Percentiles rank a stretch among this genome's conserved stretches.
phyloP scores from a whole-genome alignment of 1,140 invertebrate species.

The Whitmania pigra region DNA sequence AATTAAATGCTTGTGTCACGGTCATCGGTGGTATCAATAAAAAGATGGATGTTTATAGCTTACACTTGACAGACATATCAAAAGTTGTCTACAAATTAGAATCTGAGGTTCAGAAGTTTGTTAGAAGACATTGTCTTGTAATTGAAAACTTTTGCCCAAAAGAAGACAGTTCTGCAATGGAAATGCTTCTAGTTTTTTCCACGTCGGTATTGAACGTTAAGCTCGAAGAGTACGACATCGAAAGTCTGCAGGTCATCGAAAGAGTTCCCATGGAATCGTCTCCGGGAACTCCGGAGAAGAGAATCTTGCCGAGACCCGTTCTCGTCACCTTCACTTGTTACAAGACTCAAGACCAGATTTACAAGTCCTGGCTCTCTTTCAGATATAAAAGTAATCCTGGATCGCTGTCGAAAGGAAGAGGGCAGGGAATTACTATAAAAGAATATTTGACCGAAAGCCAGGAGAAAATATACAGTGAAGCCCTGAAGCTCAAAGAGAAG shows the following conservation, averaged over 20 bases:
- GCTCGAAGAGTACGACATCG: constrained; percentile 12
- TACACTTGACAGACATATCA: background rate
- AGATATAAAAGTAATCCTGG: constrained; percentile 5
- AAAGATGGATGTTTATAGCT: background rate
- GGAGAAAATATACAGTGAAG: constrained; percentile 11
- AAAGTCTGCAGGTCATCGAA: constrained; percentile 8
- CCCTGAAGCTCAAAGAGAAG: constrained; percentile 5
- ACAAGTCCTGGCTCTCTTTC: constrained; percentile 15
- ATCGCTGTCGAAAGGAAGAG: constrained; percentile 14
- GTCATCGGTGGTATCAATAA: background rate
- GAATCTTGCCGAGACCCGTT: constrained; percentile 2
- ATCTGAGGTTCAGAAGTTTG: constrained; percentile 17
- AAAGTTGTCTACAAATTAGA: constrained; percentile 9
- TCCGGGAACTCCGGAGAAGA: constrained; percentile 6
- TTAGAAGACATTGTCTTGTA: constrained; percentile 13
- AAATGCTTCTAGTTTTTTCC: constrained; percentile 14
- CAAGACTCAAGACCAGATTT: background rate
- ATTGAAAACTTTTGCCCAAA: constrained; percentile 20
- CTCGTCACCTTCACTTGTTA: constrained; percentile 18
- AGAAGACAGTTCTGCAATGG: constrained; percentile 17
- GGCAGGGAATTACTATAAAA: constrained; percentile 12
- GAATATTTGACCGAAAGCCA: constrained; percentile 18
- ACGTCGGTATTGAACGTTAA: constrained; percentile 13
- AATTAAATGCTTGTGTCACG: background rate
- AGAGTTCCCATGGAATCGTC: background rate